phyloP scores from a whole-genome alignment of 2,888 invertebrate species.

The Drosophila paracracens region DNA sequence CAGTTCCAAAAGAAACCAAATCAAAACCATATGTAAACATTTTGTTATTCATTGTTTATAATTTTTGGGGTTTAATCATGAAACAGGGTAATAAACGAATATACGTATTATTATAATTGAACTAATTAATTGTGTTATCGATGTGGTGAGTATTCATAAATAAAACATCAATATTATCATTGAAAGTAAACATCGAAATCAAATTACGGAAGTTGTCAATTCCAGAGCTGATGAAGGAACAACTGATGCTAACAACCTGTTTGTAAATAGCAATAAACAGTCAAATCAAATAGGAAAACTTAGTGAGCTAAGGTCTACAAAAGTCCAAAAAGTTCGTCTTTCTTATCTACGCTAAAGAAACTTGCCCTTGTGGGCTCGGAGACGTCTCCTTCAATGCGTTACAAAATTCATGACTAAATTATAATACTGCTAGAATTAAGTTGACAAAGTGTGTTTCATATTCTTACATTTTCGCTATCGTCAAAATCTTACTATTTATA shows the following conservation, averaged over 20 bases:
- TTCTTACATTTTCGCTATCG: background rate
- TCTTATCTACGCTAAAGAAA: background rate
- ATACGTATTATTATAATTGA: conserved; percentile 63
- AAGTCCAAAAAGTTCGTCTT: background rate
- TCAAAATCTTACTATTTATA: background rate
- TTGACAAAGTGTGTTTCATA: background rate
- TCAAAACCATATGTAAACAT: conserved; percentile 50
- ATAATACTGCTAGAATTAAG: background rate
- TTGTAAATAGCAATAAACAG: background rate
- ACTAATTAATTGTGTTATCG: conserved; percentile 28
- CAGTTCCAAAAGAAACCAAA: conserved; percentile 21
- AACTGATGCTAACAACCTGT: background rate
- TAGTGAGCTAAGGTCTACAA: background rate
- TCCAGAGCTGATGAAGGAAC: background rate
- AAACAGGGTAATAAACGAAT: conserved; percentile 74
- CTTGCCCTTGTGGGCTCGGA: background rate
- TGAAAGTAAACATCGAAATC: background rate
- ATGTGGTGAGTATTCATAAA: conserved; percentile 24
- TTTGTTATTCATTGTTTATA: conserved; percentile 42
- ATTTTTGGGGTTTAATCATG: conserved; percentile 54
- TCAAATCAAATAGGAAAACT: background rate
- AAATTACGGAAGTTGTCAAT: background rate
- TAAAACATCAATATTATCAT: no score
- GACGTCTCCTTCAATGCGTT: background rate
- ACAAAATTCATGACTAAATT: background rate